These are phyloP conservation scores for Hipparchia sbordonii DNA, from an alignment of 2,888 invertebrate genomes.

Conservation along the genomic window DNA sequence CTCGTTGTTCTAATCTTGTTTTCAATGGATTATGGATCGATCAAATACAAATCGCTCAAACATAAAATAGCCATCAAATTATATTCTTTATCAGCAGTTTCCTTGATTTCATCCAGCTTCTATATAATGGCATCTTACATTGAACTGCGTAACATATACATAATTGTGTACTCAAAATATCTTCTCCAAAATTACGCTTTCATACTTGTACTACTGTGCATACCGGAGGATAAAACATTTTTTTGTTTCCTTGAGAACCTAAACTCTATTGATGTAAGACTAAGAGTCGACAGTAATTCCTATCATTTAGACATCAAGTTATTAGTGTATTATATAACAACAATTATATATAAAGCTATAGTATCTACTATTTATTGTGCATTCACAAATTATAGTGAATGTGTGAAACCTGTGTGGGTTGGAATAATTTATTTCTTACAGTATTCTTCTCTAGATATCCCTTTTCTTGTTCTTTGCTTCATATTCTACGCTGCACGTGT, in stretches of 20 bases:
- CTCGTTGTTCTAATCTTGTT: neutral
- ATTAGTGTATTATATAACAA: neutral
- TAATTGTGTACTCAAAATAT: neutral
- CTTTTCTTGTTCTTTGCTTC: neutral
- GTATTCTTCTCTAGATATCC: conserved; percentile 4
- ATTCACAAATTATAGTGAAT: neutral
- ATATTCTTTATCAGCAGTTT: neutral
- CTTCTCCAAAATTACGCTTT: neutral
- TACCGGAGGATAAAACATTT: conserved; percentile 21
- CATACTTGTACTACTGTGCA: neutral
- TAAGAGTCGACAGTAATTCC: conserved; percentile 4
- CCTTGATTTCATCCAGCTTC: neutral
- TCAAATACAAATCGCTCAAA: neutral
- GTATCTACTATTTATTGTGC: neutral
- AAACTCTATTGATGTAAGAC: conserved; percentile 8
- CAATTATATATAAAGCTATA: neutral
- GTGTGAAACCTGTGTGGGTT: neutral
- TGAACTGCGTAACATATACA: neutral
- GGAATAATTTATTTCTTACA: neutral
- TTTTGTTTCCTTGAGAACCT: conserved; percentile 17
- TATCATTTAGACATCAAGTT: conserved; percentile 16
- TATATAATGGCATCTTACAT: neutral
- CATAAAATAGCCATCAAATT: conserved; percentile 6
- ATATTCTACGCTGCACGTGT: conserved; percentile 4
- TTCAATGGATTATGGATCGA: conserved; percentile 21